A percentile compares a stretch with the other conserved stretches of the same genome.
These are phyloP conservation scores for Coelinius sp. DNA, from an alignment of 2,888 invertebrate species.

Conservation along the genomic window DNA sequence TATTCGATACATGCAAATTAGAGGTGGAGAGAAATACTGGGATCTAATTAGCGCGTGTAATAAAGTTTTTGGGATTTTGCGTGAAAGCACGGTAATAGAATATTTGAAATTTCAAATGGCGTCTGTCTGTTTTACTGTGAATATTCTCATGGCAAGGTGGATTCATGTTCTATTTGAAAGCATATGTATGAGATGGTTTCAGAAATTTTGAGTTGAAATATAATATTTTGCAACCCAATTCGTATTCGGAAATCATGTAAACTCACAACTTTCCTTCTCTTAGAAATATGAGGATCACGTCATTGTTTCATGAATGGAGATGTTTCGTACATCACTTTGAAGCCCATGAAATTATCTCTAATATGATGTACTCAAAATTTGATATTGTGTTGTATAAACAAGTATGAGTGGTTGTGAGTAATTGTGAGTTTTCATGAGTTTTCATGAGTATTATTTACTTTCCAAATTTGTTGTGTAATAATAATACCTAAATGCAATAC, in stretches of 20 bases:
- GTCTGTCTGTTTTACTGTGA: background rate
- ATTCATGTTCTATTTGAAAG: background rate
- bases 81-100: background rate
- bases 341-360: no score
- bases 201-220: no score
- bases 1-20: background rate
- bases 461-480: no score
- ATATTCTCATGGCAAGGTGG: background rate
- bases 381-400: no score
- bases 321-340: no score
- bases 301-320: no score
- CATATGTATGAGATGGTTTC: background rate
- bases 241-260: no score
- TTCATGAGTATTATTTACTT: no score
- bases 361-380: no score
- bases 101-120: background rate
- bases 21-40: background rate
- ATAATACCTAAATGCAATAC: background rate
- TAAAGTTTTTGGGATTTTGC: background rate
- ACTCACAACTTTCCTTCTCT: no score
- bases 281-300: no score
- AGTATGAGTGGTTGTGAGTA: background rate
- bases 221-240: no score
- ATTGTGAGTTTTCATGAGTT: conserved; percentile 16
- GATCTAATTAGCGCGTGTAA: background rate